Evolutionary conservation across 2,888 invertebrate genomes (phyloP).

Genomic region (Taphrorychus bicolor): DNA sequence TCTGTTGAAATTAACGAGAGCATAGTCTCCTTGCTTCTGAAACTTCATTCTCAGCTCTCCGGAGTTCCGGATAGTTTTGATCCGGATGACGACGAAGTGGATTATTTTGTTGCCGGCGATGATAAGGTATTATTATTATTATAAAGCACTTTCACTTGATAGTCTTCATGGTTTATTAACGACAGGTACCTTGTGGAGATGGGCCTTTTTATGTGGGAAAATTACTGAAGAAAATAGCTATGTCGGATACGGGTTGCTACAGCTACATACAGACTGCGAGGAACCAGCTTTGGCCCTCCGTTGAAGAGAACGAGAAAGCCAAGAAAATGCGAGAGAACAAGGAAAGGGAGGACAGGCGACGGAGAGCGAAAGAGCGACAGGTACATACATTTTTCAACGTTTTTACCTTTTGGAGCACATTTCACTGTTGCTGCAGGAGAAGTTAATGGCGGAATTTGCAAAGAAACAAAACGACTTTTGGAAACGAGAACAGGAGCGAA

Average conservation of each 20-base stretch:
- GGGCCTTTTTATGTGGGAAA: conserved; percentile 87
- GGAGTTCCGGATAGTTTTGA: conserved; percentile 80
- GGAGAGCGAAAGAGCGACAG: conserved; percentile 87
- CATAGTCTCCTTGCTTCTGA: conserved; percentile 86
- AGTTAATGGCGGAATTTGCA: conserved; percentile 93
- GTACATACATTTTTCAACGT: conserved; percentile 7
- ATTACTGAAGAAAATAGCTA: conserved; percentile 77
- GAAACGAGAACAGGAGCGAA: conserved; percentile 62
- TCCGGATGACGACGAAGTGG: conserved; percentile 59
- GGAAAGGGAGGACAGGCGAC: conserved; percentile 84
- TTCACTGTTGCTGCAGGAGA: no score
- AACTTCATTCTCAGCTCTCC: conserved; percentile 90
- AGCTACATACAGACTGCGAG: conserved; percentile 67
- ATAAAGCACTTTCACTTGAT: no score
- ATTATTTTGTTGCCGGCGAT: conserved; percentile 40
- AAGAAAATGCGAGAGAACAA: conserved; percentile 71
- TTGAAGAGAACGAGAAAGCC: conserved; percentile 80
- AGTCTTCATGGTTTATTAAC: no score
- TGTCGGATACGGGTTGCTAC: conserved; percentile 74
- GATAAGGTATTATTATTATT: conserved; percentile 32
- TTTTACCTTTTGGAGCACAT: no score
- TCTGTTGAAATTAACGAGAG: conserved; percentile 76
- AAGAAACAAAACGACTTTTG: conserved; percentile 85
- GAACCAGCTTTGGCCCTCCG: conserved; percentile 80
- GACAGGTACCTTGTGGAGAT: conserved; percentile 73